phyloP scores from a whole-genome alignment of 2,797 vertebrate species.

The Scleropages formosus region DNA sequence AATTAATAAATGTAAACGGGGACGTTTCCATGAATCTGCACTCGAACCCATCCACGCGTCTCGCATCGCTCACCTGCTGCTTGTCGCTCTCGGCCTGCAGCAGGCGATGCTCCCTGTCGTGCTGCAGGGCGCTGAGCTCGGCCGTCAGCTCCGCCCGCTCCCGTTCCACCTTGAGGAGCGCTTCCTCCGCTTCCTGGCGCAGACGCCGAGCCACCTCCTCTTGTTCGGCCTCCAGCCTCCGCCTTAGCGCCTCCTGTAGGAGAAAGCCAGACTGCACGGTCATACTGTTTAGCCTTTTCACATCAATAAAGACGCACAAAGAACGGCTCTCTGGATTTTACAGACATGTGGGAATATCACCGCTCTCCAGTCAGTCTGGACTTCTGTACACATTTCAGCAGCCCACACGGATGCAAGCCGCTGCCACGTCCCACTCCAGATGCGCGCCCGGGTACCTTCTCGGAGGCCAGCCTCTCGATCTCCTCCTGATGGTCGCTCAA shows the following conservation, averaged over 20 bases:
- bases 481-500: slow-evolving; percentile 78
- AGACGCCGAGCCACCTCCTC: slow-evolving; percentile 64
- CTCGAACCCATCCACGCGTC: too few relatives aligned
- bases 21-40: not conserved
- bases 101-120: slow-evolving; percentile 76
- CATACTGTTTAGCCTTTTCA: not conserved
- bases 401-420: too few relatives aligned
- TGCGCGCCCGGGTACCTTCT: slow-evolving; percentile 68
- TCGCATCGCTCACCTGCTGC: slow-evolving; percentile 72
- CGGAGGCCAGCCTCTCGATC: slow-evolving; percentile 69
- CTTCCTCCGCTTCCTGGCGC: slow-evolving; percentile 75
- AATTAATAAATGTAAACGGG: too few relatives aligned
- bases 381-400: too few relatives aligned
- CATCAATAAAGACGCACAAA: not conserved
- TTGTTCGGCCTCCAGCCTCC: slow-evolving; percentile 70
- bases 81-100: slow-evolving; percentile 84
- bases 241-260: slow-evolving; percentile 70
- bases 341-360: too few relatives aligned
- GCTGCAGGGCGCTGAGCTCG: slow-evolving; percentile 69
- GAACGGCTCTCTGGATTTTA: too few relatives aligned
- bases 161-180: slow-evolving; percentile 61
- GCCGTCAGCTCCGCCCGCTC: slow-evolving; percentile 80
- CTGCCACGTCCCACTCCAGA: too few relatives aligned
- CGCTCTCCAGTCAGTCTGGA: too few relatives aligned
- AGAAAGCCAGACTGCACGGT: not conserved